Evolutionary conservation across 2,888 invertebrate species (phyloP).

Genomic region (Pyrochroa serraticornis): DNA sequence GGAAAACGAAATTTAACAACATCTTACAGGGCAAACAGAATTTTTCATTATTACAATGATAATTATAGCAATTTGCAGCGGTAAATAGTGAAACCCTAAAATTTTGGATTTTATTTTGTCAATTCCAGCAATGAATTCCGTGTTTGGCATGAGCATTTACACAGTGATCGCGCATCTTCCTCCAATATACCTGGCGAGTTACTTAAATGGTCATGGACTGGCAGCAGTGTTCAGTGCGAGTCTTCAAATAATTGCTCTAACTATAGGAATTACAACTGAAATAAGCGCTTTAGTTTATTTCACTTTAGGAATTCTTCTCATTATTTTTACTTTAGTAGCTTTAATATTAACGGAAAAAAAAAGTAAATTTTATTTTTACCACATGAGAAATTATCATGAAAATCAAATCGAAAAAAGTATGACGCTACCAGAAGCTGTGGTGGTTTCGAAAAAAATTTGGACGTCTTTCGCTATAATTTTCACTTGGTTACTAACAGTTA

Average conservation of each 20-base stretch:
- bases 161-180: slow-evolving; percentile 9
- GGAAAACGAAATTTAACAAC: too few relatives aligned
- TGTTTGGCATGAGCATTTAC: slow-evolving; percentile 9
- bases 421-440: neutral
- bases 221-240: slow-evolving; percentile 2
- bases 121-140: slow-evolving; percentile 18
- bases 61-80: slow-evolving; percentile 1
- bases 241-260: slow-evolving; percentile 7
- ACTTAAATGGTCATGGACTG: slow-evolving; percentile 9
- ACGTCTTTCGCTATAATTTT: slow-evolving; percentile 23
- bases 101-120: neutral
- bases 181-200: slow-evolving; percentile 6
- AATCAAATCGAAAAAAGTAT: slow-evolving; percentile 3
- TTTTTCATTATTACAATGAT: too few relatives aligned
- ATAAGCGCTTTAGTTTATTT: slow-evolving; percentile 15
- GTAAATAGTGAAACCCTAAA: slow-evolving; percentile 24
- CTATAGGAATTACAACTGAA: slow-evolving; percentile 1
- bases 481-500: slow-evolving; percentile 20
- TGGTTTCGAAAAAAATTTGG: slow-evolving; percentile 23
- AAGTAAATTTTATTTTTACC: slow-evolving; percentile 11
- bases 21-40: too few relatives aligned
- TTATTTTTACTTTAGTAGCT: neutral
- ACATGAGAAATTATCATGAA: slow-evolving; percentile 1
- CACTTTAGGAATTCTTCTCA: slow-evolving; percentile 2
- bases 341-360: neutral